phyloP scores from a whole-genome alignment of 2,888 invertebrate species.

The Chalcosyrphus nemorum region DNA sequence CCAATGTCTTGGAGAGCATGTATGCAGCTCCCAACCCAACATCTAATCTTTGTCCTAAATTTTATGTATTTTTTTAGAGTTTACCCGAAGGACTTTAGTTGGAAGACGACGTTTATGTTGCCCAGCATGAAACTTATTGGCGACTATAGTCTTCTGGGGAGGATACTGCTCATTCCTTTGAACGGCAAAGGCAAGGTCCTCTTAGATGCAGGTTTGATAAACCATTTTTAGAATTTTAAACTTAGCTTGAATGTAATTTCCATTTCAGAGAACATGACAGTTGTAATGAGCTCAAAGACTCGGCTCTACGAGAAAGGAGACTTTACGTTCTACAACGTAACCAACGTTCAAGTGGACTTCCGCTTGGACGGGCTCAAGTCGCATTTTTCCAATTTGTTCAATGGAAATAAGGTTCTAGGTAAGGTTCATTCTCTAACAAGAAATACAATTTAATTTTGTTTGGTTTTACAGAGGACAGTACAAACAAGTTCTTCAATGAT shows the following conservation, averaged over 20 bases:
- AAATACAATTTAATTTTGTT: neutral
- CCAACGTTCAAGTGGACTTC: slow-evolving; percentile 86
- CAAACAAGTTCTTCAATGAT: slow-evolving; percentile 88
- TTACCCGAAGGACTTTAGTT: slow-evolving; percentile 86
- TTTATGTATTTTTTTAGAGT: slow-evolving; percentile 82
- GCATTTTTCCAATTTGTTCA: slow-evolving; percentile 88
- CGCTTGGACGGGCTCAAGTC: slow-evolving; percentile 86
- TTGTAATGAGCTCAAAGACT: slow-evolving; percentile 86
- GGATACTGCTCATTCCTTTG: slow-evolving; percentile 87
- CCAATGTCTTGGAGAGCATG: slow-evolving; percentile 86
- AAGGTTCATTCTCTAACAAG: slow-evolving; percentile 74
- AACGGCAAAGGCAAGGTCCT: slow-evolving; percentile 87
- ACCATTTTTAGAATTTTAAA: neutral
- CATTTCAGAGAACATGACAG: slow-evolving; percentile 85
- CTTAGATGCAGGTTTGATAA: slow-evolving; percentile 86
- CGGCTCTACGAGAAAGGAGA: slow-evolving; percentile 85
- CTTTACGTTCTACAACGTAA: slow-evolving; percentile 87
- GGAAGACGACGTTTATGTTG: slow-evolving; percentile 86
- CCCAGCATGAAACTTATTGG: slow-evolving; percentile 88
- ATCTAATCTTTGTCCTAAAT: too few species aligned
- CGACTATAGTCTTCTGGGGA: slow-evolving; percentile 86
- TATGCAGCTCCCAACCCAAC: too few species aligned
- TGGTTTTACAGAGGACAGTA: slow-evolving; percentile 86
- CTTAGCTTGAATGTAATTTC: neutral
- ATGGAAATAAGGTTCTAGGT: slow-evolving; percentile 88